Percentiles rank a stretch among this genome's conserved stretches.
These are phyloP conservation scores for Procambarus virginalis DNA, from an alignment of 1,140 invertebrate genomes.

Conservation along the genomic window DNA sequence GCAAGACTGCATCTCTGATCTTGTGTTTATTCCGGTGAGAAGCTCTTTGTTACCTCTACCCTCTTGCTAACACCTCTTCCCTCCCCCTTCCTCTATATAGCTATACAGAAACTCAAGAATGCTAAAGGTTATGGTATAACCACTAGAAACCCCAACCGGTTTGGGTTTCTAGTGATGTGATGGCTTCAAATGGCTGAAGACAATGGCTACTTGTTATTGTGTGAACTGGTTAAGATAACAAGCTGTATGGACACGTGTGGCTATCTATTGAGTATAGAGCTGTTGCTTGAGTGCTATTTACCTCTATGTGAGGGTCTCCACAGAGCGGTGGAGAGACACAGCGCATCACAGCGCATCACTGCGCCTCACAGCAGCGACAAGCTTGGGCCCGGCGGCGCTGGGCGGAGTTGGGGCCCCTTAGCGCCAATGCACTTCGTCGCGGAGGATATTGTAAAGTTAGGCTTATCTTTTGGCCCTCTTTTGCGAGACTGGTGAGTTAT, in stretches of 20 bases:
- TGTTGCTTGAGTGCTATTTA: constrained; percentile 28
- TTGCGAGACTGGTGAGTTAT: constrained; percentile 15
- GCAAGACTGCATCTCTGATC: neutral
- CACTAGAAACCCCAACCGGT: neutral
- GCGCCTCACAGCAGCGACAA: constrained; percentile 27
- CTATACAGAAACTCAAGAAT: neutral
- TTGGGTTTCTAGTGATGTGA: too few species aligned
- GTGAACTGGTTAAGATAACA: neutral
- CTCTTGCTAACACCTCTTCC: neutral
- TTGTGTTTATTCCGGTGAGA: neutral
- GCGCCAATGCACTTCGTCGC: constrained; percentile 62
- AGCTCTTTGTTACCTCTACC: neutral
- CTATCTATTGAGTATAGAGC: neutral
- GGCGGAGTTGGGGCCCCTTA: constrained; percentile 51
- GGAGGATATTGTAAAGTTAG: constrained; percentile 50
- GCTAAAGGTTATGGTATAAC: neutral
- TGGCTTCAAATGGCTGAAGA: neutral
- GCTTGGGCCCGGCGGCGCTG: constrained; percentile 34
- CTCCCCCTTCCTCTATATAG: neutral
- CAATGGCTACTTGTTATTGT: neutral
- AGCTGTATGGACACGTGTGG: too few species aligned
- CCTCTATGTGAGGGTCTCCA: neutral
- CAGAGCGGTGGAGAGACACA: too few species aligned
- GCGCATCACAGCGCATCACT: neutral
- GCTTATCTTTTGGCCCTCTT: constrained; percentile 42